Evolutionary conservation across 2,113 vertebrate genomes (phyloP).

Genomic region (Butorides virescens): DNA sequence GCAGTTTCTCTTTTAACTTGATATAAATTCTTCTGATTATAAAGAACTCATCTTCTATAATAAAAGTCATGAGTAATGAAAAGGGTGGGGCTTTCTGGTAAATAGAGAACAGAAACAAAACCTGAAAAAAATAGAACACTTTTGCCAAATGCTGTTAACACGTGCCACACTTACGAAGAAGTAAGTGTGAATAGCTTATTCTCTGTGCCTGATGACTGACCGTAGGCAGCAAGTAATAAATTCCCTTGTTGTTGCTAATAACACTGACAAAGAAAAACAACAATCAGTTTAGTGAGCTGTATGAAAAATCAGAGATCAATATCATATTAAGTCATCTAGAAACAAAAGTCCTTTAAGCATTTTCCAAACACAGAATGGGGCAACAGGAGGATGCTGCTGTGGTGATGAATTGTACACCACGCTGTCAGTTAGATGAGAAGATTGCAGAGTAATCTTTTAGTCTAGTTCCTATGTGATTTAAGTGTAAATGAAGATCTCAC

Average conservation of each 20-base stretch:
- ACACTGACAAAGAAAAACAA: neutral
- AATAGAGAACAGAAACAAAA: neutral
- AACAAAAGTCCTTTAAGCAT: neutral
- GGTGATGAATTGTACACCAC: neutral
- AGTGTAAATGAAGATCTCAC: neutral
- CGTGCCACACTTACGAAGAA: neutral
- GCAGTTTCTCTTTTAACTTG: neutral
- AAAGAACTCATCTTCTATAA: neutral
- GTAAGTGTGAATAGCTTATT: neutral
- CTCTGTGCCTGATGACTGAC: neutral
- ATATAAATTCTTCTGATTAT: neutral
- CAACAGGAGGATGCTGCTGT: neutral
- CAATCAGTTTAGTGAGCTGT: neutral
- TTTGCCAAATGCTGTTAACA: neutral
- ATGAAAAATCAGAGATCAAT: slow-evolving; percentile 21
- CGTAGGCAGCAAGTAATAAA: neutral
- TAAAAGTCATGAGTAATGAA: neutral
- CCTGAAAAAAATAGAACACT: neutral
- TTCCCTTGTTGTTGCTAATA: neutral
- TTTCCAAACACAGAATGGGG: neutral
- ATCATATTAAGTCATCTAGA: neutral
- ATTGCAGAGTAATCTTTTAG: neutral
- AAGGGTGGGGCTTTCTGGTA: neutral
- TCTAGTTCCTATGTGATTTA: neutral
- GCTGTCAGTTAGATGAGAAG: neutral